Conservation (phyloP, 2,113 vertebrate species). For the Sialia sialis region DNA sequence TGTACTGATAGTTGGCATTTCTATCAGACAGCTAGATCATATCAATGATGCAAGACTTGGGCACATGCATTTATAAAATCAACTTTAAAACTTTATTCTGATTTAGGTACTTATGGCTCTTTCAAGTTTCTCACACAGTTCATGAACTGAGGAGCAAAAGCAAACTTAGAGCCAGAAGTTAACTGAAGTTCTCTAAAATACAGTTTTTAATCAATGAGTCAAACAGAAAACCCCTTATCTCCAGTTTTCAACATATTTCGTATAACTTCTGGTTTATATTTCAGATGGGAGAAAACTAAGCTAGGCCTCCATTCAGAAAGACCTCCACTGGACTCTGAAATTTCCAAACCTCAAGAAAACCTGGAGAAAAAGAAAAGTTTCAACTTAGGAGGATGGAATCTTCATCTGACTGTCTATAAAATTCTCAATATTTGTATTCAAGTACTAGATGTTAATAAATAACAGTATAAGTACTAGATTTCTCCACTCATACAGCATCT, state of each 20-base stretch:
- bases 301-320: neutral
- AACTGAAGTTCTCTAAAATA: neutral
- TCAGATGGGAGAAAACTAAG: neutral
- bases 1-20: neutral
- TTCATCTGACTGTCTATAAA: neutral
- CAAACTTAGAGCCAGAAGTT: neutral
- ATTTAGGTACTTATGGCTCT: neutral
- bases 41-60: neutral
- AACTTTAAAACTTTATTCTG: neutral
- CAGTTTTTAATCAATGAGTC: neutral
- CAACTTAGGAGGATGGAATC: neutral
- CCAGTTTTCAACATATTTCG: neutral
- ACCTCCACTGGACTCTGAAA: neutral
- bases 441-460: neutral
- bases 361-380: neutral
- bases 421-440: neutral
- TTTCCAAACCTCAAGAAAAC: neutral
- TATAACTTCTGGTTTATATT: neutral
- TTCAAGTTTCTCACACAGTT: neutral
- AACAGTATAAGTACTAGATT: neutral
- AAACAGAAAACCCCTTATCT: neutral
- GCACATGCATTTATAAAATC: neutral
- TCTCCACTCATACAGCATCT: neutral
- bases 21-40: neutral
- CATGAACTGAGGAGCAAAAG: neutral